phyloP scores from a whole-genome alignment of 2,888 invertebrate species.

The Bhutanitis thaidina region DNA sequence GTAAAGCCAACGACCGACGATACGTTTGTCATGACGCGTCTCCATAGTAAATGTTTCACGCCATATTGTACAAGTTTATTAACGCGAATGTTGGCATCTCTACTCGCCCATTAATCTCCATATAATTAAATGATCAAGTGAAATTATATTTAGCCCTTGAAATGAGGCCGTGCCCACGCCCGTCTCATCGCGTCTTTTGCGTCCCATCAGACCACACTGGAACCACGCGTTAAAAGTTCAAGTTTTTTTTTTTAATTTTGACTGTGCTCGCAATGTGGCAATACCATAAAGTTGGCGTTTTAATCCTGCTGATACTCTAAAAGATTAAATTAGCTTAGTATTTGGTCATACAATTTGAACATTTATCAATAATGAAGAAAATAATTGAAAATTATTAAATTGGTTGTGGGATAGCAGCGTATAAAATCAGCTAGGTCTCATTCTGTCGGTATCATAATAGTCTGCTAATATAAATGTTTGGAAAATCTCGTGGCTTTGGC shows the following conservation, averaged over 20 bases:
- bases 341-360: no score
- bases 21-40: slow-evolving; percentile 26
- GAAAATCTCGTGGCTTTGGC: no score
- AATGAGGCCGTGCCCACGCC: slow-evolving; percentile 66
- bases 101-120: slow-evolving; percentile 72
- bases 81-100: slow-evolving; percentile 67
- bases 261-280: slow-evolving; percentile 16
- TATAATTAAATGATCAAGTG: slow-evolving; percentile 79
- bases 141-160: slow-evolving; percentile 76
- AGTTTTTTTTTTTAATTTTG: slow-evolving; percentile 14
- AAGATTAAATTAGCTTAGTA: no score
- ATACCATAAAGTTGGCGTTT: slow-evolving; percentile 19
- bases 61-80: slow-evolving; percentile 61
- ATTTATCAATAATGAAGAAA: no score
- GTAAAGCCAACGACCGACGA: slow-evolving; percentile 18
- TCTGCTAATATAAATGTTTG: no score
- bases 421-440: no score
- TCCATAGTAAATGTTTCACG: slow-evolving; percentile 49
- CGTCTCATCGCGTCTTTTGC: slow-evolving; percentile 43
- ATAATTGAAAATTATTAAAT: no score
- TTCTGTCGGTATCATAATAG: no score
- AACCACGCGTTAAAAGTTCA: slow-evolving; percentile 32
- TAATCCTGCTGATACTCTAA: no score
- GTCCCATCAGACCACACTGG: slow-evolving; percentile 43
- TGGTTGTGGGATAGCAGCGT: no score